These are phyloP conservation scores for Dasyprocta punctata DNA, from an alignment of 2,113 vertebrate genomes.

Conservation along the genomic window DNA sequence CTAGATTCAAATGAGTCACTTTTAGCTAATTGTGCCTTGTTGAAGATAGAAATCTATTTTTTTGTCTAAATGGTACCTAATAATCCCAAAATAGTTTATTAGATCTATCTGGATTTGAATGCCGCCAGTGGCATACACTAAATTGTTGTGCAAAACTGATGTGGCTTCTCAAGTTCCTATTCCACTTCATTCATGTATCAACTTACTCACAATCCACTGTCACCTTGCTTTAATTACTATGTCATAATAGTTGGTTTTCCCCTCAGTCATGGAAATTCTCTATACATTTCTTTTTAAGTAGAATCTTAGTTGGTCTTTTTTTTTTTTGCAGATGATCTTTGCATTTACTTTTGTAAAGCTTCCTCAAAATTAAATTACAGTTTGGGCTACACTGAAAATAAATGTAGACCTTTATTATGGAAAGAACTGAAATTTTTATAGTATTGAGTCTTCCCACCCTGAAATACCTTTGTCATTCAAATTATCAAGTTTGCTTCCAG, in stretches of 20 bases:
- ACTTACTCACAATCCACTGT: background rate
- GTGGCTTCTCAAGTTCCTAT: background rate
- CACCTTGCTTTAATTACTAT: background rate
- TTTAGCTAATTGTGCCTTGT: background rate
- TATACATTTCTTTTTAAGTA: background rate
- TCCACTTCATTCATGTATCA: background rate
- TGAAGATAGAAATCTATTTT: background rate
- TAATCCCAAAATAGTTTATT: background rate
- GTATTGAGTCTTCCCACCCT: background rate
- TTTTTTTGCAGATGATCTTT: conserved; percentile 2
- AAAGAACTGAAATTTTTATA: background rate
- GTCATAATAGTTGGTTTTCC: background rate
- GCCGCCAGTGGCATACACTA: background rate
- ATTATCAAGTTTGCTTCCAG: conserved; percentile 1
- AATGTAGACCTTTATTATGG: background rate
- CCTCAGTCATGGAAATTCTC: background rate
- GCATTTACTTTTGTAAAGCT: background rate
- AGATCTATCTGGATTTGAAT: background rate
- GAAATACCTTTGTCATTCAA: background rate
- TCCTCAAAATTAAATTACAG: background rate
- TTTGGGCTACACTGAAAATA: background rate
- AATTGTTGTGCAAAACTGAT: background rate
- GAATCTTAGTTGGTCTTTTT: background rate
- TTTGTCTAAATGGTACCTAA: background rate
- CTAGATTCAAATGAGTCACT: background rate